Base-by-base conservation (phyloP, 2,113 vertebrate species). In the Hemiscyllium ocellatum region DNA sequence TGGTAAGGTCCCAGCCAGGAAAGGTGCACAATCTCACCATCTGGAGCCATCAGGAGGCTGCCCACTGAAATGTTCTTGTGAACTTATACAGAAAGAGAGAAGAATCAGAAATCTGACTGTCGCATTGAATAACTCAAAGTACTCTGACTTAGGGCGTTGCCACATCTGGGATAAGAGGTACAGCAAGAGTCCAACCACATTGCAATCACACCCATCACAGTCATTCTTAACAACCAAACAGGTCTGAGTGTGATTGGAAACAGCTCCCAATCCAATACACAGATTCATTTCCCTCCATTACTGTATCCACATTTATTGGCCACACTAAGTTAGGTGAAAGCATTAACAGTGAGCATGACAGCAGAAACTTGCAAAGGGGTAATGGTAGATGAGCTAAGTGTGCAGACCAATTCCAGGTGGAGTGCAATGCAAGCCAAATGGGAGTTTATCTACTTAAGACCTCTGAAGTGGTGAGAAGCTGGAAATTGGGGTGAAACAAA, bases 1-100 rank as follows among this genome's bases (percentile, higher is more conserved):
- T 90, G 86, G 1, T 94, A n/a, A 26, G 96, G 83, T 91, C 96
- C 96, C 61, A 96, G 96, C 95, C 98, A 95, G 20, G 97, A 97
- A 12, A 97, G 97, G 94, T 96, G 97, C 65, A 97, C 96, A 19
- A 97, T 97, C 96, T 97, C 96, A 89, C 97, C 97, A 96, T 97
- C 97, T 95, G 97, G 97, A 96, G 96, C 96, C 96, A 97, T 96
- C 76, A 98, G 97, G 96, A 98, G 95, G 96, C 97, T 96, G 85
- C 97, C 97, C 68, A 96, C 91, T 1, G 96, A 96, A 95, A 90
- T 96, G 52, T 96, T 96, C 47, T 96, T 97, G 72, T 97, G 96
- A 95, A 96, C 96, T 95, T 97, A 98, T 97, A 95, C 95, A 97
- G 97, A 96, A 96, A 95, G 96, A 96, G 96, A 80, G 50, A 56